Evolutionary conservation across 64 coral and sea anemone genomes (phyloP), one percentile per base, ranked within the genome.

Genomic region (Montipora capricornis): DNA sequence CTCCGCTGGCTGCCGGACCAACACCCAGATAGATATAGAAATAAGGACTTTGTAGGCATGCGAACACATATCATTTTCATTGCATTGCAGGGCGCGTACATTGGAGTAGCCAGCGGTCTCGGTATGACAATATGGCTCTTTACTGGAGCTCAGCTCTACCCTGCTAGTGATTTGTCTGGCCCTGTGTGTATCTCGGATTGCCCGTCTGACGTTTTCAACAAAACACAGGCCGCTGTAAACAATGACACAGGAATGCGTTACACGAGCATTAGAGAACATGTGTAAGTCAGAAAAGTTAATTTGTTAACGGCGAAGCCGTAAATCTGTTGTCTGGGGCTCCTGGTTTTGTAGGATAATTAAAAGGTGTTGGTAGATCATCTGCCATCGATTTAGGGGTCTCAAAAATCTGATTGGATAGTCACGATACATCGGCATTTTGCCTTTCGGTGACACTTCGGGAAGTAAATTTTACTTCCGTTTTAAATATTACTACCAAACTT

Each of bases 121-220:
- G 84, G 66, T 46, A 88, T 95, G 68, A 89, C 94, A 13, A 47
- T 88, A 16, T 95, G 94, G 94, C 50, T 95, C 44, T 95, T 95
- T 55, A 92, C 87, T 81, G 94, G 94, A 37, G 94, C 94, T 9
- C 90, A 92, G 83, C 48, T 95, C 26, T 95, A 92, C 84, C 94
- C 94, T 11, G 37, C 83, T 5, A 74, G 87, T 74, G 64, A 83
- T 22, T 37, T 82, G 6, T 47, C 20, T 3, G 68, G 84, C 14
- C 78, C 94, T 69, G 90, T 95, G 37, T 80, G 44, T 14, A 64
- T 90, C 58, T 48, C 75, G 47, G 88, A 50, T 0, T 79, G 88
- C 46, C 45, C 82, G 4, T 71, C 82, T 51, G 66, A 86, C 9
- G 64, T 70, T 48, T 86, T 86, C 45, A 86, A 86, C 82, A 86